Conservation (phyloP, 2,113 vertebrate genomes). For the Psittacara wagleri region DNA sequence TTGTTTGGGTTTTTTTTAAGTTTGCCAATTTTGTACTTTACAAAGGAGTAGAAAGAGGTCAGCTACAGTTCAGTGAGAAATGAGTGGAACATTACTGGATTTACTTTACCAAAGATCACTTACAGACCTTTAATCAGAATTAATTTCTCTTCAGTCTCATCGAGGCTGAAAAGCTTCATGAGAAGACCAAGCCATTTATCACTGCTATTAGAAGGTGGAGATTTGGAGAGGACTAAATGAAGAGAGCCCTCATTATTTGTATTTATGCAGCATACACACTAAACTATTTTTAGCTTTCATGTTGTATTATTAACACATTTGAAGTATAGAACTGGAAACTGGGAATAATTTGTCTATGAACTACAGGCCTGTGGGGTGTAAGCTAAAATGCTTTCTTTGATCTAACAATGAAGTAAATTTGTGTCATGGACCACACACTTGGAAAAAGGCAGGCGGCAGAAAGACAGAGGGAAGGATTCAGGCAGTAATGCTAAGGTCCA, state of each 20-base stretch:
- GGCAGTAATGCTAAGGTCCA: neutral
- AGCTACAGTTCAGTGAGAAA: constrained; percentile 18
- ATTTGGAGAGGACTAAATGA: constrained; percentile 8
- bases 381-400: constrained; percentile 52
- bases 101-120: constrained; percentile 8
- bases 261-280: neutral
- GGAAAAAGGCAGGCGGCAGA: constrained; percentile 2
- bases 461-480: neutral
- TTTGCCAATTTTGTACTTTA: neutral
- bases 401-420: constrained; percentile 45
- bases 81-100: neutral
- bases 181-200: constrained; percentile 25
- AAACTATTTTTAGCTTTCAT: constrained; percentile 34
- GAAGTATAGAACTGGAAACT: constrained; percentile 41
- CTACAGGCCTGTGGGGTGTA: constrained; percentile 34
- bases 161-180: constrained; percentile 31
- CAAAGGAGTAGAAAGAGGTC: neutral
- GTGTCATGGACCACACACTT: constrained; percentile 50
- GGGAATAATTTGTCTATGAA: constrained; percentile 59
- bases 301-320: constrained; percentile 22
- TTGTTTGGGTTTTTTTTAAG: neutral
- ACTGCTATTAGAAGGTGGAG: neutral
- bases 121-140: constrained; percentile 5
- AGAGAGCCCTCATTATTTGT: neutral
- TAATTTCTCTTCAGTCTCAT: constrained; percentile 25